Percentiles rank a stretch among this genome's conserved stretches.
Conservation (phyloP, 2,888 invertebrate species). For the Cataglyphis altisquamis region DNA sequence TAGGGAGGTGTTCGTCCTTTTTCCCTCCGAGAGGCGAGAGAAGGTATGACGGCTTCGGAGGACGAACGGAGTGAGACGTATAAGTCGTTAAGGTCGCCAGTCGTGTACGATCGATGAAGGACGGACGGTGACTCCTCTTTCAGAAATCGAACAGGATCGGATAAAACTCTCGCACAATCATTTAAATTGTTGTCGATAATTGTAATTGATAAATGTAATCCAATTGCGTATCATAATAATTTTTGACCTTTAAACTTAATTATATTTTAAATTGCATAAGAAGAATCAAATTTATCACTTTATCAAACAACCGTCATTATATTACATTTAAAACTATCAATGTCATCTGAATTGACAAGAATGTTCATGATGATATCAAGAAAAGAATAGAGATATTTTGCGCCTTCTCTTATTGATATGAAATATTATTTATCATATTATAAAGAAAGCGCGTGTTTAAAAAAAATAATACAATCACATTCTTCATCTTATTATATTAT, state of each 20-base stretch:
- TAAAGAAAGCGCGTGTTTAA: neutral
- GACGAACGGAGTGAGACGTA: conserved; percentile 59
- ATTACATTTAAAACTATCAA: neutral
- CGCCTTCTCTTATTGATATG: neutral
- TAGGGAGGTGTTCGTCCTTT: conserved; percentile 65
- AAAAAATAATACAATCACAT: neutral
- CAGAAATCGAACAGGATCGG: conserved; percentile 66
- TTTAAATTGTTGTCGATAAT: neutral
- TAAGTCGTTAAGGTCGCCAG: conserved; percentile 75
- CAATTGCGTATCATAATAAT: neutral
- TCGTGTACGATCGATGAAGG: conserved; percentile 77
- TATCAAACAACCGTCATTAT: neutral
- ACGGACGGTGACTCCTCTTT: conserved; percentile 80
- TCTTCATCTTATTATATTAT: neutral
- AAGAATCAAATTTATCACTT: neutral
- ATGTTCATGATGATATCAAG: neutral
- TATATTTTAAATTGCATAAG: neutral
- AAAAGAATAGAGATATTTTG: neutral
- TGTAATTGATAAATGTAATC: neutral
- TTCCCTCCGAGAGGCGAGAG: conserved; percentile 59
- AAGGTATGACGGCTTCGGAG: conserved; percentile 57
- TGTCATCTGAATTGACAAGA: neutral
- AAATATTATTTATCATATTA: neutral
- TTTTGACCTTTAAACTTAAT: neutral
- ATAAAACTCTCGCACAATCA: neutral